Percentiles rank a stretch among this genome's conserved stretches.
phyloP scores from a whole-genome alignment of 2,888 invertebrate species.

The Drosophila melanocephala region DNA sequence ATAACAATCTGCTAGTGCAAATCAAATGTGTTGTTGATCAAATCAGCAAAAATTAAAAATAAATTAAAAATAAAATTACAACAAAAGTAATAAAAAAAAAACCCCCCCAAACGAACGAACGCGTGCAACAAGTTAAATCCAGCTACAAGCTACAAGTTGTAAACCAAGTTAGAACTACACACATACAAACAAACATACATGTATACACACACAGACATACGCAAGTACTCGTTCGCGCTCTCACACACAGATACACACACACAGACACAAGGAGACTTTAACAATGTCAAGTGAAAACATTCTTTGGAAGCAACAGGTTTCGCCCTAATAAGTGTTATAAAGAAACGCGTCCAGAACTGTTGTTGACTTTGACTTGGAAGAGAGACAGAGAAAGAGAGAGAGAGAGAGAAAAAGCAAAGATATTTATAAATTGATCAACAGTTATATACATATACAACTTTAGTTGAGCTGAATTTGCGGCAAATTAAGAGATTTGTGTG shows the following conservation, averaged over 20 bases:
- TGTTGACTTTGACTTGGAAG: slow-evolving; percentile 31
- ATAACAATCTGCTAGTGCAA: slow-evolving; percentile 51
- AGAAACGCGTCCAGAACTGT: slow-evolving; percentile 68
- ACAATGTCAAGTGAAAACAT: slow-evolving; percentile 81
- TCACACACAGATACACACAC: slow-evolving; percentile 37
- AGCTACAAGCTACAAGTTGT: slow-evolving; percentile 71
- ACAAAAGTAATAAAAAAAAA: slow-evolving; percentile 22
- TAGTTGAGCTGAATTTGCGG: slow-evolving; percentile 41
- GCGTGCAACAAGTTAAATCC: slow-evolving; percentile 76
- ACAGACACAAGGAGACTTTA: slow-evolving; percentile 52
- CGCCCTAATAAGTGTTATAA: slow-evolving; percentile 71
- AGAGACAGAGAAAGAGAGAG: slow-evolving; percentile 3
- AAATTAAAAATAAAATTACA: slow-evolving; percentile 7
- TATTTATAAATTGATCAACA: slow-evolving; percentile 31
- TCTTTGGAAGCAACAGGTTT: slow-evolving; percentile 82
- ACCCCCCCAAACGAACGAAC: slow-evolving; percentile 29
- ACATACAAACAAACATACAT: slow-evolving; percentile 17
- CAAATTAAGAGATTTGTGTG: slow-evolving; percentile 59
- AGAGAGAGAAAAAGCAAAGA: slow-evolving; percentile 5
- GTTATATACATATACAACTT: slow-evolving; percentile 15
- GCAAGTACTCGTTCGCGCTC: slow-evolving; percentile 35
- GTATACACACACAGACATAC: slow-evolving; percentile 33
- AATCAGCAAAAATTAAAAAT: slow-evolving; percentile 25
- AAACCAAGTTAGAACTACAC: slow-evolving; percentile 68
- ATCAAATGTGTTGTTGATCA: slow-evolving; percentile 46